Conservation (phyloP, 2,113 vertebrate species). For the Aspidoscelis tigris region DNA sequence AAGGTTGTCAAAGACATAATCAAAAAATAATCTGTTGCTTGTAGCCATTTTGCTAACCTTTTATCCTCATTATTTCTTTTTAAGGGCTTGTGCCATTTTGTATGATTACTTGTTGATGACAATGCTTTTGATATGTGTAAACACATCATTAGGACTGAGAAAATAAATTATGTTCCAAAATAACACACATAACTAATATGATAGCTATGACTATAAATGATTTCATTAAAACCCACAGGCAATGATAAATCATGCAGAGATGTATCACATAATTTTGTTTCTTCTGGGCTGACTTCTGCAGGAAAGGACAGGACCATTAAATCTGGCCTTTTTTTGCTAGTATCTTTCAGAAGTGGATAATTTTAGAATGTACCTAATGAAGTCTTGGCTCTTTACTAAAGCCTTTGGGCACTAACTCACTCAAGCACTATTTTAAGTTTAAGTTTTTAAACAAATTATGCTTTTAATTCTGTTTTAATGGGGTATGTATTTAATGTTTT, state of each 20-base stretch:
- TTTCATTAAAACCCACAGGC: background rate
- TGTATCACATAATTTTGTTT: background rate
- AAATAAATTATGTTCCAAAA: slow-evolving; percentile 20
- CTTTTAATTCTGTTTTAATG: too few relatives aligned
- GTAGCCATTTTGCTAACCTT: background rate
- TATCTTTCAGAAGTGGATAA: background rate
- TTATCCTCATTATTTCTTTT: slow-evolving; percentile 14
- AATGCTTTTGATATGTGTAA: slow-evolving; percentile 22
- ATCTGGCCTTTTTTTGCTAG: background rate
- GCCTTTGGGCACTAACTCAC: too few relatives aligned
- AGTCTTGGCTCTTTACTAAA: too few relatives aligned
- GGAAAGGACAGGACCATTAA: background rate
- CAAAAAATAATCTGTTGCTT: background rate
- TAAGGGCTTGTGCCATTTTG: slow-evolving; percentile 5
- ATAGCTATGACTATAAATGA: slow-evolving; percentile 26
- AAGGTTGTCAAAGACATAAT: slow-evolving; percentile 7
- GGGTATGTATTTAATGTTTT: too few relatives aligned
- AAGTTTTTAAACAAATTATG: too few relatives aligned
- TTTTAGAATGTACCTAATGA: too few relatives aligned
- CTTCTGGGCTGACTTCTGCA: slow-evolving; percentile 8
- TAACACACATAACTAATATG: background rate
- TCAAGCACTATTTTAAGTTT: too few relatives aligned
- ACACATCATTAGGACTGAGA: background rate
- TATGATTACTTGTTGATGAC: slow-evolving; percentile 39
- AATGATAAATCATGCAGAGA: background rate